Conservation (phyloP, 2,888 invertebrate species). For the Hirtodrosophila histrioides region DNA sequence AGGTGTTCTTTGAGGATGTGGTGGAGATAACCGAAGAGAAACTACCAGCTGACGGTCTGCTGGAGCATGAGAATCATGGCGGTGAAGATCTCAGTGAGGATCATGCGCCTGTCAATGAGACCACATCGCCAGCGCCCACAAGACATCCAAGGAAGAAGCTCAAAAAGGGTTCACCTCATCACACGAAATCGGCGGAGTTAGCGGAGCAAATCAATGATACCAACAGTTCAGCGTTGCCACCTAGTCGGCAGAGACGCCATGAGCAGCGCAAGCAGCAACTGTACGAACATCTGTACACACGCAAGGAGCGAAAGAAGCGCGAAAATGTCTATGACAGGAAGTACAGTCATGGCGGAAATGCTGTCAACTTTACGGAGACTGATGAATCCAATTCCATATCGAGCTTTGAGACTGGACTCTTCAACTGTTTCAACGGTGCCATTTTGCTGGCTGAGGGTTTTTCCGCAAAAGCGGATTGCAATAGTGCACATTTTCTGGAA, state of each 20-base stretch:
- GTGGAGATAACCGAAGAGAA: conserved; percentile 84
- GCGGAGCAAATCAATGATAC: background rate
- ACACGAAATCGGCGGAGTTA: conserved; percentile 12
- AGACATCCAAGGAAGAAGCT: conserved; percentile 61
- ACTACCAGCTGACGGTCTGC: conserved; percentile 49
- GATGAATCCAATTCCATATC: conserved; percentile 90
- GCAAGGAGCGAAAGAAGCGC: conserved; percentile 80
- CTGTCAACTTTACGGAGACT: conserved; percentile 85
- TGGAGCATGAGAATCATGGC: conserved; percentile 82
- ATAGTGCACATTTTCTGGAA: conserved; percentile 89
- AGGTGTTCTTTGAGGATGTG: conserved; percentile 87
- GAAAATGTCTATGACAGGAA: conserved; percentile 88
- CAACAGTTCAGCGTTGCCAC: background rate
- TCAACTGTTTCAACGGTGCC: conserved; percentile 90
- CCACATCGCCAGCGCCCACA: conserved; percentile 9
- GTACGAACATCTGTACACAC: conserved; percentile 77
- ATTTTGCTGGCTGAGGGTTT: conserved; percentile 90
- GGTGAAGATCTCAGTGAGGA: conserved; percentile 80
- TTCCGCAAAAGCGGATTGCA: conserved; percentile 88
- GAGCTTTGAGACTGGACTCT: conserved; percentile 91
- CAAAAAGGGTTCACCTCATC: conserved; percentile 66
- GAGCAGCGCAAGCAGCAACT: conserved; percentile 69
- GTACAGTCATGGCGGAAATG: conserved; percentile 91
- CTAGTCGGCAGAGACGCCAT: conserved; percentile 15
- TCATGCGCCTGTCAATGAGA: conserved; percentile 7